These are phyloP conservation scores for Lithobates pipiens DNA, from an alignment of 2,797 vertebrate species.

Conservation along the genomic window DNA sequence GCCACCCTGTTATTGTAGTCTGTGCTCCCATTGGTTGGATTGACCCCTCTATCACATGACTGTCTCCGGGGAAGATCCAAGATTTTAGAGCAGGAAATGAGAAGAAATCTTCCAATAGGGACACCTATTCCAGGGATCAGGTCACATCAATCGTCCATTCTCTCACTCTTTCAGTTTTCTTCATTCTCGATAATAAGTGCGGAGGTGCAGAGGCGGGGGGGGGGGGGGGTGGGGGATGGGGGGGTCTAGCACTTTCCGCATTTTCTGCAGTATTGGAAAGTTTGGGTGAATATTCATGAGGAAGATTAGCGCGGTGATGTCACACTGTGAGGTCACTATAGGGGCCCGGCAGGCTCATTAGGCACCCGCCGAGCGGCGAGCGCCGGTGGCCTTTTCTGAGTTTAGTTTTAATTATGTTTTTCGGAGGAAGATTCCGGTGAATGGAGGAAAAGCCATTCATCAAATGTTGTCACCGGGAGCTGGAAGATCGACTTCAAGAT, in stretches of 20 bases:
- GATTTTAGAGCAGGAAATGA: too few species aligned
- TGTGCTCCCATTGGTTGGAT: too few species aligned
- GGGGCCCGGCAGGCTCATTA: conserved; percentile 54
- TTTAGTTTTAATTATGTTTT: conserved; percentile 56
- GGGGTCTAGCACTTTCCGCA: conserved; percentile 22
- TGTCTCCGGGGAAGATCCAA: too few species aligned
- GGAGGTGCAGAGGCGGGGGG: too few species aligned
- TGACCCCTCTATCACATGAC: too few species aligned
- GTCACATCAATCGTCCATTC: too few species aligned
- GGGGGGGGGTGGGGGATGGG: background rate
- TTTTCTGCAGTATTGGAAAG: conserved; percentile 45
- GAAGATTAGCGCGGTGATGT: conserved; percentile 37
- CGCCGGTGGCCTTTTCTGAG: conserved; percentile 47
- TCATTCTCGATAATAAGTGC: too few species aligned
- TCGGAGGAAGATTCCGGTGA: conserved; percentile 36
- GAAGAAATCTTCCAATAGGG: too few species aligned
- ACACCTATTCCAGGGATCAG: too few species aligned
- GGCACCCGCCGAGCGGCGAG: conserved; percentile 35
- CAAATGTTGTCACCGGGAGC: conserved; percentile 3
- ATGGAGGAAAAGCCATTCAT: conserved; percentile 46
- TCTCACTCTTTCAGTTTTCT: too few species aligned
- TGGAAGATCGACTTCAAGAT: too few species aligned
- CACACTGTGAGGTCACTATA: conserved; percentile 40
- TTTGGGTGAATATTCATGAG: conserved; percentile 56
- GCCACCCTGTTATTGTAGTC: too few species aligned